Evolutionary conservation across 2,113 vertebrate genomes (phyloP).

Genomic region (Crypturellus undulatus): DNA sequence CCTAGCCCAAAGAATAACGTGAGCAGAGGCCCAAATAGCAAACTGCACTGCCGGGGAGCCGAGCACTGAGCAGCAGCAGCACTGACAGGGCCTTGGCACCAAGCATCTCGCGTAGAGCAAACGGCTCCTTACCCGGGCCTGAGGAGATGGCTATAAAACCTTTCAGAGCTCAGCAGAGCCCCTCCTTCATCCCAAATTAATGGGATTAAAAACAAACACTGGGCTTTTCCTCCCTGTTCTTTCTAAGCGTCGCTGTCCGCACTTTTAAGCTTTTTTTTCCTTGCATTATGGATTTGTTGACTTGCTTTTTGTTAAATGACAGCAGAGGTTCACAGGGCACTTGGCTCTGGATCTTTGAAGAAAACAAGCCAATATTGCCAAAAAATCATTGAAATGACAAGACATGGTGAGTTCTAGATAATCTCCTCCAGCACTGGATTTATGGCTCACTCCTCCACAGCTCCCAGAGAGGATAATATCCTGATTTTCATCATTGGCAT

Average conservation of each 20-base stretch:
- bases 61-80: background rate
- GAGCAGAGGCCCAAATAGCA: background rate
- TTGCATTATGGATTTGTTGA: background rate
- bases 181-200: background rate
- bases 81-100: background rate
- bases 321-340: background rate
- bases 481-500: background rate
- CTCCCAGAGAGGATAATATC: background rate
- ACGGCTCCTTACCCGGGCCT: background rate
- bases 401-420: conserved; percentile 17
- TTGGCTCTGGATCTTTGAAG: conserved; percentile 5
- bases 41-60: background rate
- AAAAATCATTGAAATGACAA: background rate
- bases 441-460: background rate
- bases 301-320: background rate
- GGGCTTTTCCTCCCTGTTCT: background rate
- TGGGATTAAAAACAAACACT: background rate
- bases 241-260: background rate
- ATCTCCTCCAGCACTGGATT: background rate
- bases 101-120: background rate
- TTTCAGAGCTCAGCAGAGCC: background rate
- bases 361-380: background rate
- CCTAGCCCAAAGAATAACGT: background rate
- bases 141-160: background rate
- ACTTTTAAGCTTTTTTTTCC: background rate